phyloP scores from a whole-genome alignment of 1,140 invertebrate genomes.

The Pseudomyrmex pallidus region DNA sequence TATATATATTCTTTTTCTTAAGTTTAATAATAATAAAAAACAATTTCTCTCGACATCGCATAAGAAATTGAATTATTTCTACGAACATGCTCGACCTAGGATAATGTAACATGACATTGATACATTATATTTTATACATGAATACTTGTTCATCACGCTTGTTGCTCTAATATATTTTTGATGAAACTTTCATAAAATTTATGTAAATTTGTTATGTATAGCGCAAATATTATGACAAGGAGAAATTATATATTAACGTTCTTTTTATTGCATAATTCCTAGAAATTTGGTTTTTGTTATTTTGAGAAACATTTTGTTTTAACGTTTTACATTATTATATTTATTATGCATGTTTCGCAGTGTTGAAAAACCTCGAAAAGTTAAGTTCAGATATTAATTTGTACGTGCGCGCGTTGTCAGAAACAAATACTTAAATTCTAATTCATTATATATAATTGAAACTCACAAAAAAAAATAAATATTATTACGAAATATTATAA shows the following conservation, averaged over 20 bases:
- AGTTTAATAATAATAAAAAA: conserved; percentile 58
- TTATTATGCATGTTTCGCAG: conserved; percentile 23
- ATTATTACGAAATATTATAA: no score
- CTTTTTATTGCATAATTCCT: conserved; percentile 46
- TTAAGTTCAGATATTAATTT: background rate
- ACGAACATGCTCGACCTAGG: conserved; percentile 31
- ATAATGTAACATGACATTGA: conserved; percentile 58
- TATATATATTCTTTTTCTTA: conserved; percentile 46
- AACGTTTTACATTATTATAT: background rate
- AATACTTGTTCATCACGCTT: conserved; percentile 58
- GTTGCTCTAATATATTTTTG: conserved; percentile 64
- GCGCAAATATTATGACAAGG: conserved; percentile 49
- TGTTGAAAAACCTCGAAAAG: background rate
- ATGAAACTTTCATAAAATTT: conserved; percentile 32
- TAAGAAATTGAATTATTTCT: conserved; percentile 31
- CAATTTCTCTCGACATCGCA: conserved; percentile 41
- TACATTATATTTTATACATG: conserved; percentile 52
- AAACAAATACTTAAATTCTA: background rate
- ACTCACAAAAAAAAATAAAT: background rate
- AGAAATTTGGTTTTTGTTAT: background rate
- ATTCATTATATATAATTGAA: conserved; percentile 1
- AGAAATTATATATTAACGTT: conserved; percentile 48
- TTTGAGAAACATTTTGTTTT: conserved; percentile 3
- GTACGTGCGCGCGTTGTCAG: no score
- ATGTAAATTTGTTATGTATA: conserved; percentile 31